These are phyloP conservation scores for Bradynema listronoti DNA, from an alignment of 1,140 invertebrate genomes.

Conservation along the genomic window DNA sequence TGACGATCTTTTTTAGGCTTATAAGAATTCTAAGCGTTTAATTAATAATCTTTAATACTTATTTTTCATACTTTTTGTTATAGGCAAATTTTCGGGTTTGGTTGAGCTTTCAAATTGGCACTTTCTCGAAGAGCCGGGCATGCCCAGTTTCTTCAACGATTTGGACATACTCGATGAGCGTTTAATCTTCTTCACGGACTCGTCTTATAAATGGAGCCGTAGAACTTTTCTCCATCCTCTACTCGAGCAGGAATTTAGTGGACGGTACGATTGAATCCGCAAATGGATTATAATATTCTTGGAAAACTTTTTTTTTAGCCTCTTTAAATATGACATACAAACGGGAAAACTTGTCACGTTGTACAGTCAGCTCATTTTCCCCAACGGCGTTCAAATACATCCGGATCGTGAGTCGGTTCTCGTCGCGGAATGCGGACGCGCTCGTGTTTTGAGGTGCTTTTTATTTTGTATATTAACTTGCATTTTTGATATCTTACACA, in stretches of 20 bases:
- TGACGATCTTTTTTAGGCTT: neutral
- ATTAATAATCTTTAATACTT: neutral
- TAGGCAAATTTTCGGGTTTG: neutral
- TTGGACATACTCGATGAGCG: slow-evolving; percentile 31
- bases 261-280: slow-evolving; percentile 52
- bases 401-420: slow-evolving; percentile 53
- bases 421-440: slow-evolving; percentile 57
- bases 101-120: slow-evolving; percentile 11
- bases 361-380: slow-evolving; percentile 52
- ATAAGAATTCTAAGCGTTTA: neutral
- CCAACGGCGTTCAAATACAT: slow-evolving; percentile 59
- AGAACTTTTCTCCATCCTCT: slow-evolving; percentile 57
- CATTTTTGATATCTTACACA: too few species aligned
- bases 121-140: too few species aligned
- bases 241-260: slow-evolving; percentile 56
- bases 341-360: slow-evolving; percentile 42
- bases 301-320: slow-evolving; percentile 54
- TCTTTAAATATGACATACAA: slow-evolving; percentile 50
- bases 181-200: slow-evolving; percentile 47
- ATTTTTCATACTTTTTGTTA: neutral
- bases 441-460: slow-evolving; percentile 41
- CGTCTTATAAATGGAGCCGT: slow-evolving; percentile 56
- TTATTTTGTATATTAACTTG: too few species aligned
- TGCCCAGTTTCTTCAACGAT: slow-evolving; percentile 39
- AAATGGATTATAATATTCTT: too few species aligned